Percentiles rank a stretch among this genome's conserved stretches.
phyloP scores from a whole-genome alignment of 1,140 invertebrate species.

The Leptonema lineaticorne region DNA sequence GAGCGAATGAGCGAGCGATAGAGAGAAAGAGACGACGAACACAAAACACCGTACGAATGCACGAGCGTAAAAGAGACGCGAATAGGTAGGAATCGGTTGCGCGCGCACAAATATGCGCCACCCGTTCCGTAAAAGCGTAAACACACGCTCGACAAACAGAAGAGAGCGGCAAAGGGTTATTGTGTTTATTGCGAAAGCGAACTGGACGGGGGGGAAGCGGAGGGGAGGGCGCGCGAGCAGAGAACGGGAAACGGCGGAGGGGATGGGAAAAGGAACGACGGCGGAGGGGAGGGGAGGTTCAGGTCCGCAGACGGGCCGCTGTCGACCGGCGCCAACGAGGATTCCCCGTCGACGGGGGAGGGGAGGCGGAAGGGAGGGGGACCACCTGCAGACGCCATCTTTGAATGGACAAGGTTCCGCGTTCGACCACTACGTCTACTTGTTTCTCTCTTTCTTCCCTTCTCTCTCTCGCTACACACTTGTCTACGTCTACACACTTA shows the following conservation, averaged over 20 bases:
- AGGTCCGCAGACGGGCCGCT: background rate
- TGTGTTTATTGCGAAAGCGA: background rate
- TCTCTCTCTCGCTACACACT: too few relatives aligned
- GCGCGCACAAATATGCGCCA: background rate
- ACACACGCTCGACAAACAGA: too few relatives aligned
- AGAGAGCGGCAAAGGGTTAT: background rate
- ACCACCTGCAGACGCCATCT: background rate
- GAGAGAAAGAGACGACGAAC: too few relatives aligned
- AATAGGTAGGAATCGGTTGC: background rate
- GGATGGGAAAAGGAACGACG: too few relatives aligned
- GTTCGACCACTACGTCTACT: background rate
- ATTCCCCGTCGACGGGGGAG: background rate
- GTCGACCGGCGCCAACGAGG: conserved; percentile 7
- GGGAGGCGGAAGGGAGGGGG: background rate
- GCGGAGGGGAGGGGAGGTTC: background rate
- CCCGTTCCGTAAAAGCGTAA: background rate
- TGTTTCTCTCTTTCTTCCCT: too few relatives aligned
- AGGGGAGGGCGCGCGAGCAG: too few relatives aligned
- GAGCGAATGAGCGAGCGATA: too few relatives aligned
- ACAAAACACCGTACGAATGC: too few relatives aligned
- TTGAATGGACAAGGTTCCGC: background rate
- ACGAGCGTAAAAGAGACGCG: too few relatives aligned
- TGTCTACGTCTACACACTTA: background rate
- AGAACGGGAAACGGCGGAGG: too few relatives aligned
- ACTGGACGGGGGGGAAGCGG: background rate